phyloP scores from a whole-genome alignment of 2,888 invertebrate genomes.

The Macaria liturata region DNA sequence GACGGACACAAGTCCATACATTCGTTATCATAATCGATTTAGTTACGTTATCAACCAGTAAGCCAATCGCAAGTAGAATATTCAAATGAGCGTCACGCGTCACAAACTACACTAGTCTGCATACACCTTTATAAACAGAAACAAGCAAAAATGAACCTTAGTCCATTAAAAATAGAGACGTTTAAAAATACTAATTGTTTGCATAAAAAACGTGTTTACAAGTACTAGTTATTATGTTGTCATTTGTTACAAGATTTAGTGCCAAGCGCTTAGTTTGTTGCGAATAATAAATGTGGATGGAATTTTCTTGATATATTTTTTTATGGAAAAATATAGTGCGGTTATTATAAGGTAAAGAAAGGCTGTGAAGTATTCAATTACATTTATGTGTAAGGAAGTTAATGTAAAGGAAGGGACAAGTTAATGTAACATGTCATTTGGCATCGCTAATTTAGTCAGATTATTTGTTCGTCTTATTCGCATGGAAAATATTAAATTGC shows the following conservation, averaged over 20 bases:
- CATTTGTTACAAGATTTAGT: constrained; percentile 34
- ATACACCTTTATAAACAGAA: constrained; percentile 9
- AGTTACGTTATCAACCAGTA: constrained; percentile 21
- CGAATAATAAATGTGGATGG: background rate
- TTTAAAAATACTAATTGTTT: constrained; percentile 3
- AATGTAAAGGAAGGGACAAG: too few species aligned
- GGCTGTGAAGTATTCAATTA: too few species aligned
- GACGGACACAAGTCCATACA: background rate
- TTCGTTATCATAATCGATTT: constrained; percentile 22
- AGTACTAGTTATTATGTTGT: constrained; percentile 39
- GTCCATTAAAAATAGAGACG: background rate
- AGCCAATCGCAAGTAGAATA: constrained; percentile 22
- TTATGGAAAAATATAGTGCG: background rate
- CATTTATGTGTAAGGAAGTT: too few species aligned
- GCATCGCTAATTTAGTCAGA: too few species aligned
- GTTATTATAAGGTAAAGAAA: too few species aligned
- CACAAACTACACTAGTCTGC: constrained; percentile 17
- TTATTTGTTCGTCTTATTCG: too few species aligned
- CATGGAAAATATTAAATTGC: too few species aligned
- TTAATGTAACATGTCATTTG: too few species aligned
- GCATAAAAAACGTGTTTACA: constrained; percentile 39
- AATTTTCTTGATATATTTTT: background rate
- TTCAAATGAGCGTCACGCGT: constrained; percentile 33
- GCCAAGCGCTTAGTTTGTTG: constrained; percentile 14
- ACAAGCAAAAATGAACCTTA: constrained; percentile 8